Conservation (phyloP, 2,888 invertebrate species). For the Melanostoma scalare region DNA sequence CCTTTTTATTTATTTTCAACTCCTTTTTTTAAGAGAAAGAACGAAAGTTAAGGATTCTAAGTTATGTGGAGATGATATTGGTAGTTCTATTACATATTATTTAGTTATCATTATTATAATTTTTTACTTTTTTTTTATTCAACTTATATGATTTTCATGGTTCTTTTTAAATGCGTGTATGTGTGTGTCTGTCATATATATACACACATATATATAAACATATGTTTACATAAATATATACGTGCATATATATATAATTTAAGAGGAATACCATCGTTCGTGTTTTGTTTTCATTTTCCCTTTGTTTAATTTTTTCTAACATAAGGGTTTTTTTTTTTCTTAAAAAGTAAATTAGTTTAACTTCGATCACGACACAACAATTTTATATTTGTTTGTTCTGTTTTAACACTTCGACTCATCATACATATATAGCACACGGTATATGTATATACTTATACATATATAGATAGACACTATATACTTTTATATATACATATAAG, state of each 20-base stretch:
- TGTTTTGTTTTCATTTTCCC: slow-evolving; percentile 17
- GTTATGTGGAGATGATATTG: slow-evolving; percentile 74
- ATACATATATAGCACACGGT: slow-evolving; percentile 37
- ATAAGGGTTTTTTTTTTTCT: slow-evolving; percentile 69
- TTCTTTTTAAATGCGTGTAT: no score
- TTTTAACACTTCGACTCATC: slow-evolving; percentile 47
- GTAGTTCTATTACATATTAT: slow-evolving; percentile 74
- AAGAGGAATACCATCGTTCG: slow-evolving; percentile 54
- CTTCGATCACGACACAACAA: slow-evolving; percentile 74
- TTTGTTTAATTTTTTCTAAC: slow-evolving; percentile 30
- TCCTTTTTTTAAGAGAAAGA: slow-evolving; percentile 62
- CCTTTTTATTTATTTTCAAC: not conserved
- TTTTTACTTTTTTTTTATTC: slow-evolving; percentile 43
- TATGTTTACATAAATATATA: slow-evolving; percentile 66
- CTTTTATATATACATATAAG: not conserved
- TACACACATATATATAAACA: slow-evolving; percentile 75
- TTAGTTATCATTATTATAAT: slow-evolving; percentile 76
- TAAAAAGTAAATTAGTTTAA: slow-evolving; percentile 75
- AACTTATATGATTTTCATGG: no score
- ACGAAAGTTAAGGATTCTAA: slow-evolving; percentile 75
- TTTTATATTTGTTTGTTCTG: slow-evolving; percentile 61
- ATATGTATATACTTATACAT: slow-evolving; percentile 30
- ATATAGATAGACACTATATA: not conserved
- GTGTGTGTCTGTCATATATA: no score
- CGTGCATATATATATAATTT: slow-evolving; percentile 23